These are phyloP conservation scores for Acanthiza pusilla DNA, from an alignment of 2,797 vertebrate species.

Conservation along the genomic window DNA sequence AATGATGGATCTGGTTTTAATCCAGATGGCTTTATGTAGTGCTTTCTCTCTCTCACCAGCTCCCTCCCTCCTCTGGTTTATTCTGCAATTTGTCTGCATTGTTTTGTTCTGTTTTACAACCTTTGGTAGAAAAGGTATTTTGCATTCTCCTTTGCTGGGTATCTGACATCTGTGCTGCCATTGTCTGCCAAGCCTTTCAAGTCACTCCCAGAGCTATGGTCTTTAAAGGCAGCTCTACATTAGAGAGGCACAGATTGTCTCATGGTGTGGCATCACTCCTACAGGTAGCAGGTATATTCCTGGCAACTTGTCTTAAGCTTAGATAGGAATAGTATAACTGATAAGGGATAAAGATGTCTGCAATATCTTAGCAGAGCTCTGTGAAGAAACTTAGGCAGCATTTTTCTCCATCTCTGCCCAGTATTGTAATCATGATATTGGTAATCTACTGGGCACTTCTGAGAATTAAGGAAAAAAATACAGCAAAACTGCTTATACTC, in stretches of 20 bases:
- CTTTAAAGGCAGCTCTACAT: conserved; percentile 43
- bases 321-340: not conserved
- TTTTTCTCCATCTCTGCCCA: not conserved
- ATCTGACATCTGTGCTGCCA: conserved; percentile 39
- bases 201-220: conserved; percentile 7
- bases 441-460: not conserved
- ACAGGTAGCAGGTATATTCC: conserved; percentile 21
- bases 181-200: conserved; percentile 17
- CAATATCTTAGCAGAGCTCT: not conserved
- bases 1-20: conserved; percentile 53
- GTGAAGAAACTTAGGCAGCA: not conserved
- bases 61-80: not conserved
- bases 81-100: not conserved
- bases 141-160: not conserved
- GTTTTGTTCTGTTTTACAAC: not conserved
- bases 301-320: conserved; percentile 22
- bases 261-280: conserved; percentile 31
- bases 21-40: conserved; percentile 23
- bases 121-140: not conserved
- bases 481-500: not conserved
- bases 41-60: not conserved
- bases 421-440: not conserved
- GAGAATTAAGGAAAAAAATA: not conserved
- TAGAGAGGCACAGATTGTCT: conserved; percentile 13
- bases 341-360: not conserved